These are phyloP conservation scores for Drosophila robusta DNA, from an alignment of 2,888 invertebrate genomes.

Conservation along the genomic window DNA sequence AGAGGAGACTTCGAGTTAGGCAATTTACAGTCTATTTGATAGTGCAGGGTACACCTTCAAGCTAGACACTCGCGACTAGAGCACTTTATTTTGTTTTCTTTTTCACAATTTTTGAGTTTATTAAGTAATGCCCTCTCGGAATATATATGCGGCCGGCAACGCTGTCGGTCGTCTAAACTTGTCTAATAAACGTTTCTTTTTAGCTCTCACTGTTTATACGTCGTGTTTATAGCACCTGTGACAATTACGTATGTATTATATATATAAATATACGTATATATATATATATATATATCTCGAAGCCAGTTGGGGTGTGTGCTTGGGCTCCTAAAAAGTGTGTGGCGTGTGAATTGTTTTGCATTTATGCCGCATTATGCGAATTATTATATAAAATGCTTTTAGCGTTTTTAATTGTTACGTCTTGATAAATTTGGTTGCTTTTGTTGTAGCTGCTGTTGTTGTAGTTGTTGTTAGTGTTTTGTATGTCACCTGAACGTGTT, in stretches of 20 bases:
- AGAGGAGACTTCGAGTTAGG: no score
- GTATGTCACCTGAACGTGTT: conserved; percentile 58
- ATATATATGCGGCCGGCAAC: not conserved
- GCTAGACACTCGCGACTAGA: not conserved
- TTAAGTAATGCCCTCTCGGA: conserved; percentile 39
- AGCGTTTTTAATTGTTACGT: conserved; percentile 76
- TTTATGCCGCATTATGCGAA: conserved; percentile 38
- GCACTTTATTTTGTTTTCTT: conserved; percentile 13
- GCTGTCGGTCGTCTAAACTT: conserved; percentile 53
- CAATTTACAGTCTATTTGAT: no score
- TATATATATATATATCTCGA: not conserved
- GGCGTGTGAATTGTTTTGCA: conserved; percentile 66
- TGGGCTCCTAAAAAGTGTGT: conserved; percentile 33
- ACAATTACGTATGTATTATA: conserved; percentile 29
- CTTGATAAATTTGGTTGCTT: conserved; percentile 32
- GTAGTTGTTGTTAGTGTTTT: conserved; percentile 33
- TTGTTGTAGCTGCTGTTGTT: conserved; percentile 13
- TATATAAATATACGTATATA: conserved; percentile 4
- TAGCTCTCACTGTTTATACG: conserved; percentile 31
- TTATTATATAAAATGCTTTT: conserved; percentile 72
- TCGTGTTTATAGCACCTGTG: conserved; percentile 32
- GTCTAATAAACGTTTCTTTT: conserved; percentile 62
- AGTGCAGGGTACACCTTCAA: not conserved
- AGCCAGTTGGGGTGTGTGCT: not conserved
- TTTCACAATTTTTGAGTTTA: conserved; percentile 32